A percentile compares a stretch with the other conserved stretches of the same genome.
These are phyloP conservation scores for Trematocara stigmaticum DNA, from an alignment of 2,113 vertebrate species.

Conservation along the genomic window DNA sequence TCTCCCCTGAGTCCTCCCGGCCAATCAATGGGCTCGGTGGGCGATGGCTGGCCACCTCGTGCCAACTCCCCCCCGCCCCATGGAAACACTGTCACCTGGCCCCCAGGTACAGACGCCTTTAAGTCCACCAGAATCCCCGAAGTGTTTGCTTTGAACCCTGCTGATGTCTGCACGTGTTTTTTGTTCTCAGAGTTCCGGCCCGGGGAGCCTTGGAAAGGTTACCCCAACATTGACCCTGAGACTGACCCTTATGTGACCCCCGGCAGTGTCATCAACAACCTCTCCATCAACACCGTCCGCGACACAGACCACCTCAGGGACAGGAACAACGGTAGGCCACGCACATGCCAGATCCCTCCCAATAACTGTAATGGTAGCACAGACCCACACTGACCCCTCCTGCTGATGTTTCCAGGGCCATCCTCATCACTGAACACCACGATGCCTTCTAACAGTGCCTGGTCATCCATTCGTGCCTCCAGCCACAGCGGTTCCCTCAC, in stretches of 20 bases:
- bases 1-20: constrained; percentile 93
- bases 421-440: constrained; percentile 99
- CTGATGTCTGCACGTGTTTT: neutral
- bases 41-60: constrained; percentile 95
- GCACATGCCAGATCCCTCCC: neutral
- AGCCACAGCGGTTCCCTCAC: constrained; percentile 98
- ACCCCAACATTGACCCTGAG: constrained; percentile 99
- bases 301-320: constrained; percentile 99
- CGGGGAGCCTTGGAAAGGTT: constrained; percentile 99
- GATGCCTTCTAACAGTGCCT: constrained; percentile 99
- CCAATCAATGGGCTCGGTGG: constrained; percentile 85
- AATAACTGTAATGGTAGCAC: neutral
- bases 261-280: constrained; percentile 99
- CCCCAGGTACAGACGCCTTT: constrained; percentile 36
- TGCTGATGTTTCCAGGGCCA: constrained; percentile 79
- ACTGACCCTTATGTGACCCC: constrained; percentile 99
- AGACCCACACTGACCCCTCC: neutral
- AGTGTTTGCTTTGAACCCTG: neutral
- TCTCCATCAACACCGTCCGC: constrained; percentile 99
- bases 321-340: constrained; percentile 89
- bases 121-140: neutral
- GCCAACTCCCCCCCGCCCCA: constrained; percentile 98
- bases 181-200: constrained; percentile 88
- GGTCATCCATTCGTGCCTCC: constrained; percentile 99
- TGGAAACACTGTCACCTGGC: constrained; percentile 94